Conservation (phyloP, 1,140 invertebrate species). For the Euura lappo region DNA sequence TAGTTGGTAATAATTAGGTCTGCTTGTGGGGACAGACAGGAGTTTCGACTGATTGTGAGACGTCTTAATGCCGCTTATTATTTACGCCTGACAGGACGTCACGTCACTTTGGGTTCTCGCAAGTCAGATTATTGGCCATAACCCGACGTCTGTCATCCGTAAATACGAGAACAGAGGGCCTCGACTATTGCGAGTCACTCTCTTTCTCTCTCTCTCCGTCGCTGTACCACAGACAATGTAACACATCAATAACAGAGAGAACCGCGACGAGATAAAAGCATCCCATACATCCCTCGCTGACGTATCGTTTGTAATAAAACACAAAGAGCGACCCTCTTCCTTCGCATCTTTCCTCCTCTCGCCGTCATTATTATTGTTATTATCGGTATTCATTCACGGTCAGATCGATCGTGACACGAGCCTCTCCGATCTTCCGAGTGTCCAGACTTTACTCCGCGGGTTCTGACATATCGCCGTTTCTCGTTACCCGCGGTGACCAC, state of each 20-base stretch:
- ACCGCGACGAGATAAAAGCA: conserved; percentile 54
- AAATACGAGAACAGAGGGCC: no score
- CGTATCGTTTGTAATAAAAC: conserved; percentile 62
- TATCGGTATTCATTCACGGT: not conserved
- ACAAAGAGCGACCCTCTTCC: conserved; percentile 53
- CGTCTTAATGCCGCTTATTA: no score
- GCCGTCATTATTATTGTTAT: not conserved
- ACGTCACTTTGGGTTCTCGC: no score
- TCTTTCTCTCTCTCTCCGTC: not conserved
- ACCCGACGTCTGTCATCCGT: no score
- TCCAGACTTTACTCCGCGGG: no score
- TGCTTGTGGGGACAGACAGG: no score
- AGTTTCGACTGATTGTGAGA: no score
- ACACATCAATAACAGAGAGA: conserved; percentile 55
- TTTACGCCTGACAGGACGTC: no score
- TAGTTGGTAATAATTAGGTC: no score
- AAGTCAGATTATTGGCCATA: no score
- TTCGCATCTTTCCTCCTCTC: not conserved
- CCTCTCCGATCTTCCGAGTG: not conserved
- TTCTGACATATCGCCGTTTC: no score
- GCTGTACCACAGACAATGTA: conserved; percentile 50
- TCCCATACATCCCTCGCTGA: conserved; percentile 56
- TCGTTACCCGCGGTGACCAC: no score
- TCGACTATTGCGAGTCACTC: not conserved
- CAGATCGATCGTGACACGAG: not conserved